phyloP scores from a whole-genome alignment of 2,888 invertebrate genomes.

The Iselma pallidipennis region DNA sequence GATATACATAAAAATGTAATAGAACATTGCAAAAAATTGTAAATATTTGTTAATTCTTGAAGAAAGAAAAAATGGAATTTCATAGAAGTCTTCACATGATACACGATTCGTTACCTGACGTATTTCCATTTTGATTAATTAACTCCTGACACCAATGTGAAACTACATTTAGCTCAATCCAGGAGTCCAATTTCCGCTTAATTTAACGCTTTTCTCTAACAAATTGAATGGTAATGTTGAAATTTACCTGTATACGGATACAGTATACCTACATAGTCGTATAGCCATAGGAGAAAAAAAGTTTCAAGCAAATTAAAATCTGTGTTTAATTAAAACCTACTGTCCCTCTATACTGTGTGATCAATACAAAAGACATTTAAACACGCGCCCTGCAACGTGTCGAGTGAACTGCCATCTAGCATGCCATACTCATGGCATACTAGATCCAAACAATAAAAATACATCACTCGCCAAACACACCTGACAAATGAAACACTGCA shows the following conservation, averaged over 20 bases:
- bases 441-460: slow-evolving; percentile 54
- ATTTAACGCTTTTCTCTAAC: not conserved
- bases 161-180: not conserved
- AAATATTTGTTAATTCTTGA: not conserved
- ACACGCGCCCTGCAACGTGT: slow-evolving; percentile 46
- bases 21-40: not conserved
- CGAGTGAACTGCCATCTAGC: slow-evolving; percentile 52
- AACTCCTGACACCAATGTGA: not conserved
- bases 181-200: not conserved
- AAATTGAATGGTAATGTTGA: slow-evolving; percentile 6
- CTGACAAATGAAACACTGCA: slow-evolving; percentile 58
- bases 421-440: slow-evolving; percentile 49
- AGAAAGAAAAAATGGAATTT: not conserved
- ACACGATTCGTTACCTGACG: not conserved
- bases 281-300: slow-evolving; percentile 29
- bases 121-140: not conserved
- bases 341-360: slow-evolving; percentile 37
- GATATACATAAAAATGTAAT: slow-evolving; percentile 37
- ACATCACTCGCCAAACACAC: slow-evolving; percentile 56
- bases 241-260: slow-evolving; percentile 20
- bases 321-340: slow-evolving; percentile 50
- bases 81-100: not conserved
- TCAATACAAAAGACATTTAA: slow-evolving; percentile 53
- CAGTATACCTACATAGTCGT: slow-evolving; percentile 15
- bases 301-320: slow-evolving; percentile 44